These are phyloP conservation scores for Heteromurus nitidus DNA, from an alignment of 2,888 invertebrate species.

Conservation along the genomic window DNA sequence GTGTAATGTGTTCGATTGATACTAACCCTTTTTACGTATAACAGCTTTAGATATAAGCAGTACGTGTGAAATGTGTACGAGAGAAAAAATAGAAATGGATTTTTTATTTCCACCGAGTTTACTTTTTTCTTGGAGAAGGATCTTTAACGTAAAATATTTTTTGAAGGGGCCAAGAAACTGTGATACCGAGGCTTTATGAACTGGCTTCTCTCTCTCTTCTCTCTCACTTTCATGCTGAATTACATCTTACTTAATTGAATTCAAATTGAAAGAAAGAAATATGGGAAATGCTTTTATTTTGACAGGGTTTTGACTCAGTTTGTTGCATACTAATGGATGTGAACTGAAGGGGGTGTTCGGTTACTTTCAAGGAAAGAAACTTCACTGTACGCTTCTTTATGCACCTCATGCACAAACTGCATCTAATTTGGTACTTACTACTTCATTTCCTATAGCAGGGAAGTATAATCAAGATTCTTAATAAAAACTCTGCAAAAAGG, in stretches of 20 bases:
- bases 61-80: not conserved
- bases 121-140: constrained; percentile 11
- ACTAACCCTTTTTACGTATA: constrained; percentile 4
- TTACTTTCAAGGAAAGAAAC: not conserved
- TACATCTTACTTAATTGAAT: constrained; percentile 57
- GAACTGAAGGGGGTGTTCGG: not conserved
- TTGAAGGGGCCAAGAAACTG: not conserved
- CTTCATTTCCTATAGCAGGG: too few relatives aligned
- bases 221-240: constrained; percentile 25
- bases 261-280: constrained; percentile 48
- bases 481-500: too few relatives aligned
- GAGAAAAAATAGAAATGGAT: constrained; percentile 10
- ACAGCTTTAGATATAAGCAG: too few relatives aligned
- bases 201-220: not conserved
- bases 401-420: not conserved
- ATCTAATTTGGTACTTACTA: not conserved
- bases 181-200: not conserved
- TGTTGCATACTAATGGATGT: constrained; percentile 52
- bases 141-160: not conserved
- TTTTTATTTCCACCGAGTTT: not conserved
- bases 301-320: constrained; percentile 42
- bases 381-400: not conserved
- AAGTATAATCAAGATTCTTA: too few relatives aligned
- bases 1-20: constrained; percentile 22
- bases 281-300: constrained; percentile 37